Base-by-base conservation (phyloP, 2,797 vertebrate genomes). In the Xenops minutus region DNA sequence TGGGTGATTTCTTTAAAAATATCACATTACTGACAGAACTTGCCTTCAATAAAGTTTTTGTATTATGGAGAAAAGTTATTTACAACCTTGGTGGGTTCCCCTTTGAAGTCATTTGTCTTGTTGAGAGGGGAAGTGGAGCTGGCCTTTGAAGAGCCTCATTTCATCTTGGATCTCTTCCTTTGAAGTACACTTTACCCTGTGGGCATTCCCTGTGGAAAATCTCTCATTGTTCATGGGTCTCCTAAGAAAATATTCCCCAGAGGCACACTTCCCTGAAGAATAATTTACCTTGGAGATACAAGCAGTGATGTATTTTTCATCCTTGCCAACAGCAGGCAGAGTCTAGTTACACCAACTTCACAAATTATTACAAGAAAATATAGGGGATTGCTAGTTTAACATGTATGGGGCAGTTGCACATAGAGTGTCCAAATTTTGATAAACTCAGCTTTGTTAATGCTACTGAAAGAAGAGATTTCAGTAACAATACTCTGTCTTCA, bases 21-120 rank as follows among this genome's bases (percentile, higher is more conserved):
- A 95, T 93, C 91, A 83, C 72, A 82, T 94, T 93, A 95, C 92
- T 96, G 54, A 73, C 43, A 94, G 93, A 95, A 91, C 92, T 95
- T 90, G 85, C 64, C 72, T 91, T 95, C 95, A 95, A 88, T 94
- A 89, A 93, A 74, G 74, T 92, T 96, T 96, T 85, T 96, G 89
- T 96, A 75, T 92, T 93, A 87, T 58, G 74, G 64, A 59, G 78
- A 55, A 89, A 94, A 96, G 93, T 96, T 96, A 97, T 96, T 97
- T 96, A 97, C 96, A 96, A 80, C 92, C 88, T 97, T 96, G 80
- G 94, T 96, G 93, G 92, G 94, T 95, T 94, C 86, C 39, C 71
- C 94, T 97, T 97, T 96, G 95, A 96, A 96, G 96, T 96, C 90
- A 95, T 96, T 95, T 95, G 94, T 97, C 94, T 97, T 97, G 72